Base-by-base conservation (phyloP, 2,888 invertebrate species). In the Bombylius major region DNA sequence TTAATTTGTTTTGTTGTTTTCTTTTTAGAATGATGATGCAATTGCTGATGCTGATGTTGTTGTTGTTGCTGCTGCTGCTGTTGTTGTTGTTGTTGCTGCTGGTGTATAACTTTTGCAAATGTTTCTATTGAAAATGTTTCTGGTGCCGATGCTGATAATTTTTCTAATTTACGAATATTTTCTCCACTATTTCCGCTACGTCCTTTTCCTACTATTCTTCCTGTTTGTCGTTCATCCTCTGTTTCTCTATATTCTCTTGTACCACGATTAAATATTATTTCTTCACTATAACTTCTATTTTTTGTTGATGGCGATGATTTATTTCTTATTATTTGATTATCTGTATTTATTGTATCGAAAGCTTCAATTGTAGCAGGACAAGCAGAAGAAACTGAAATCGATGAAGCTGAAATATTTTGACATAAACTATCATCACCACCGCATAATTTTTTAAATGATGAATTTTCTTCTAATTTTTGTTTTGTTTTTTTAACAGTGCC, bases 401-500 rank as follows among this genome's bases (percentile, higher is more conserved):
- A 36, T 3, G 42, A 50, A n/a, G 51, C 33, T 45, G 32, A 53
- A 47, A 47, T 55, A 36, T 53, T 44, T 48, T 53, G 52, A 46
- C 47, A 49, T 54, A 52, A 5, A 47, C 44, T 48, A 14, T 39
- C 39, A 42, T 4, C 4, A 42, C 70, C 70, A 58, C 69, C 69
- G 59, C 71, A 71, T 23, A 23, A 23, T 23, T 23, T 23, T 23
- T 23, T 23, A 23, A 23, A 23, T 11, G 11, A 11, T 11, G 1
- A 11, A 42, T 42, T 42, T 11, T 8, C 82, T 66, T 87, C 86
- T 33, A 86, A 72, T 64, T 83, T 83, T 65, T 83, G 82, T 66
- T 83, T 83, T 31, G 83, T 83, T 62, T 83, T 76, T 66, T 81
- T 83, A 1, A 87, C 86, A 0, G 83, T 85, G 11, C 11, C 11